Conservation (phyloP, 2,113 vertebrate species). For the Chinchilla lanigera region DNA sequence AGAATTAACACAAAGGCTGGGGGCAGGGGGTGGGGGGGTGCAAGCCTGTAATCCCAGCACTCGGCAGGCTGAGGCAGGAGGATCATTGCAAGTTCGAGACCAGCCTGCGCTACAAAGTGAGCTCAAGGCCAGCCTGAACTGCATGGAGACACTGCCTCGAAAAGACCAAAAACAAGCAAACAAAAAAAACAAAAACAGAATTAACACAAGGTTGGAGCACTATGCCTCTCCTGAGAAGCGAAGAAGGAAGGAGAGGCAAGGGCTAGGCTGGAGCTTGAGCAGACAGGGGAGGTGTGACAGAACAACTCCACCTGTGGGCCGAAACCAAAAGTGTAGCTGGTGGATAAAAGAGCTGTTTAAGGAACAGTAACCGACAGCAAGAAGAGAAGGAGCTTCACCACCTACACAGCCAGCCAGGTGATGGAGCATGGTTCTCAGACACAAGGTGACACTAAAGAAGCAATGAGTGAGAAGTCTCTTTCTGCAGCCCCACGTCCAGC, state of each 20-base stretch:
- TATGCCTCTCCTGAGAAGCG: background rate
- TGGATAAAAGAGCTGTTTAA: background rate
- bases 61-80: too few relatives aligned
- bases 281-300: background rate
- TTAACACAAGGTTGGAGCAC: background rate
- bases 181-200: too few relatives aligned
- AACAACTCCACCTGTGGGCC: background rate
- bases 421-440: background rate
- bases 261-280: background rate
- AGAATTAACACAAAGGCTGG: too few relatives aligned
- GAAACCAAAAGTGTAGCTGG: background rate
- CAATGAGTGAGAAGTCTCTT: background rate
- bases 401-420: background rate
- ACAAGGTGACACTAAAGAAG: background rate
- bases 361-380: background rate
- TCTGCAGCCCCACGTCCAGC: background rate
- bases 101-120: too few relatives aligned
- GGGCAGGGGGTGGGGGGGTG: too few relatives aligned
- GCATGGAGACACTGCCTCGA: too few relatives aligned
- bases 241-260: background rate
- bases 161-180: too few relatives aligned
- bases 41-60: too few relatives aligned
- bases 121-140: too few relatives aligned
- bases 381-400: background rate
- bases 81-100: too few relatives aligned